A percentile compares a stretch with the other conserved stretches of the same genome.
phyloP scores from a whole-genome alignment of 92 coral and sea anemone genomes.

The Desmophyllum pertusum region DNA sequence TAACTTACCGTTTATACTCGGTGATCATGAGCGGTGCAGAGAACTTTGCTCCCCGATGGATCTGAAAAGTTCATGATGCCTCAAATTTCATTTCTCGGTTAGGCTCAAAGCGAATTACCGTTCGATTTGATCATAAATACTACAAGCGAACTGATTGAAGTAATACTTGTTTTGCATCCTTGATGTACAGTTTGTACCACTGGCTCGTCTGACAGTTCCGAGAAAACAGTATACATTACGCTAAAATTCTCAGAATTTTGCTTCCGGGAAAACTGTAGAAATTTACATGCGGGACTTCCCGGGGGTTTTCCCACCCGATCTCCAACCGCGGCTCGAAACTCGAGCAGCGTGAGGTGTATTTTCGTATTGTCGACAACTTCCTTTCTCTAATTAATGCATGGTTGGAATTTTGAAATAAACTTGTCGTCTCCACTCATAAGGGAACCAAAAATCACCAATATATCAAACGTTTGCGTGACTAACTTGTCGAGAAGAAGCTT shows the following conservation, averaged over 20 bases:
- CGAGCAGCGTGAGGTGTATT: no score
- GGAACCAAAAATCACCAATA: not conserved
- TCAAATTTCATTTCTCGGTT: not conserved
- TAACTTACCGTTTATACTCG: no score
- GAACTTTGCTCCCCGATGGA: no score
- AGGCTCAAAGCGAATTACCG: not conserved
- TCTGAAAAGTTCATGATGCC: not conserved
- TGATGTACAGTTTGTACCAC: no score
- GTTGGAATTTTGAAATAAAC: not conserved
- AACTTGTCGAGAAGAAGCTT: not conserved
- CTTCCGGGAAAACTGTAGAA: not conserved
- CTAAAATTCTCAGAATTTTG: not conserved
- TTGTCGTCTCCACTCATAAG: not conserved
- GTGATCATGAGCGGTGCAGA: no score
- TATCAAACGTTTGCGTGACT: not conserved
- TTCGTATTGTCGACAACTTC: not conserved
- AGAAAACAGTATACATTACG: not conserved
- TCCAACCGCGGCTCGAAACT: not conserved
- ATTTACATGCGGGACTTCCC: conserved; percentile 1
- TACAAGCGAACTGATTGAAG: not conserved
- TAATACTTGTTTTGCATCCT: not conserved
- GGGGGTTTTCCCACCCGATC: not conserved
- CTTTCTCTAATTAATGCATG: not conserved
- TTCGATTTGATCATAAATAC: not conserved
- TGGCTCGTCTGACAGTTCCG: not conserved